phyloP scores from a whole-genome alignment of 2,888 invertebrate genomes.

The Drosophila seclusa region DNA sequence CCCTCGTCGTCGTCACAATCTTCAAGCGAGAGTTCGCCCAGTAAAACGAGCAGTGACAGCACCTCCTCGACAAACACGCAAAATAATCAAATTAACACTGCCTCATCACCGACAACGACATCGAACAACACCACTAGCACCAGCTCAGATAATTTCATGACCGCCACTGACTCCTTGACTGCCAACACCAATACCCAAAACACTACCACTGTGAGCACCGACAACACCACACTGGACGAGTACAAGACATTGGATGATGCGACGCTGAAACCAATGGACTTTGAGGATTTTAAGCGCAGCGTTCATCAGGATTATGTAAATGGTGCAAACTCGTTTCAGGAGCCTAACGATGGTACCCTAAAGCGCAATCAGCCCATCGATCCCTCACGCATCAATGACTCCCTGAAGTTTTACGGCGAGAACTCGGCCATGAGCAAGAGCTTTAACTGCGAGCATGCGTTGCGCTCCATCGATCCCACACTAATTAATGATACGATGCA shows the following conservation, averaged over 20 bases:
- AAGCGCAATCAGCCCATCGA: conserved; percentile 86
- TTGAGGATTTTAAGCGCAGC: conserved; percentile 84
- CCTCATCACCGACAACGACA: conserved; percentile 64
- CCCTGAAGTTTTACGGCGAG: conserved; percentile 85
- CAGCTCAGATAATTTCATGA: conserved; percentile 82
- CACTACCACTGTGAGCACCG: conserved; percentile 68
- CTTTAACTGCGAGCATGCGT: conserved; percentile 84
- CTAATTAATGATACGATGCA: conserved; percentile 83
- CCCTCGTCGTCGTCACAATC: conserved; percentile 87
- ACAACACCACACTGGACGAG: conserved; percentile 76
- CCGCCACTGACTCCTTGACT: conserved; percentile 79
- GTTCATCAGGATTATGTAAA: conserved; percentile 84
- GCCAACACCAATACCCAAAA: conserved; percentile 73
- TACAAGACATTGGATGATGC: conserved; percentile 81
- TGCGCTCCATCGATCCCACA: conserved; percentile 83
- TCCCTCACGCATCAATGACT: conserved; percentile 85
- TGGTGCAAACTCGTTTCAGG: conserved; percentile 84
- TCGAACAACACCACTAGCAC: conserved; percentile 68
- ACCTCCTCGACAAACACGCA: conserved; percentile 58
- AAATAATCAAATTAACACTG: conserved; percentile 55
- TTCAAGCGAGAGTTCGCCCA: conserved; percentile 82
- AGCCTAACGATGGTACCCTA: conserved; percentile 83
- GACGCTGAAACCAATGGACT: conserved; percentile 85
- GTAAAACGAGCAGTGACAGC: conserved; percentile 68
- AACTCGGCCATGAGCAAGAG: conserved; percentile 85